Base-by-base conservation (phyloP, 2,113 vertebrate genomes). In the Paradoxurus hermaphroditus region DNA sequence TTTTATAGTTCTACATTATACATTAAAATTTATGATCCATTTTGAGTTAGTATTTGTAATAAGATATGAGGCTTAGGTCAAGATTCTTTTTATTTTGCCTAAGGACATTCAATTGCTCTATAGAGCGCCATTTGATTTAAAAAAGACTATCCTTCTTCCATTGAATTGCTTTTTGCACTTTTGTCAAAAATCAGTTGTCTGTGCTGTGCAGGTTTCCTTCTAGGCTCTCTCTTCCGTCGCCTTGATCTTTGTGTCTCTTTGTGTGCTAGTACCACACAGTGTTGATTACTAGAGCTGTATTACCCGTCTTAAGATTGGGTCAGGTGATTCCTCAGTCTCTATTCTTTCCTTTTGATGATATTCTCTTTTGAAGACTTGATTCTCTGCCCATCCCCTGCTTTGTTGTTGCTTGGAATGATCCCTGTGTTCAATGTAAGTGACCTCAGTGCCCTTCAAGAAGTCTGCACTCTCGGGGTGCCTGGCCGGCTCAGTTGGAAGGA, bases 31-130 rank as follows among this genome's bases (percentile, higher is more conserved):
- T 85, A 13, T 49, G 27, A 5, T 39, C 6, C 7, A 14, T 63
- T 94, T 91, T 91, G 65, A 59, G 84, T 75, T 90, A 65, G 75
- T 82, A 44, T 78, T 95, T 62, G 25, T 89, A 11, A 11, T 83
- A 77, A 49, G 34, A 3, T 49, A 5, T 44, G 23, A 87, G 27
- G 25, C 31, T 5, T 29, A 34, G 3, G 14, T 63, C 5, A 70
- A 29, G 29, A 56, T 77, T 39, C 21, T 41, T 34, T 18, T 4
- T 77, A 46, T 85, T 90, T 44, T 0, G 27, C 7, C 72, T 27
- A 0, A 72, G 23, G 41, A 19, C n/a, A 14, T 19, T 9, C 15
- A 19, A 0, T 70, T 67, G 39, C 27, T 82, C 19, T 25, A 0
- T 23, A 34, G 90, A 59, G 59, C 27, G 31, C 31, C 31, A 16